A percentile compares a stretch with the other conserved stretches of the same genome.
These are phyloP conservation scores for Echinometra lucunter DNA, from an alignment of 53 echinoderm and acorn worm genomes.

Conservation along the genomic window DNA sequence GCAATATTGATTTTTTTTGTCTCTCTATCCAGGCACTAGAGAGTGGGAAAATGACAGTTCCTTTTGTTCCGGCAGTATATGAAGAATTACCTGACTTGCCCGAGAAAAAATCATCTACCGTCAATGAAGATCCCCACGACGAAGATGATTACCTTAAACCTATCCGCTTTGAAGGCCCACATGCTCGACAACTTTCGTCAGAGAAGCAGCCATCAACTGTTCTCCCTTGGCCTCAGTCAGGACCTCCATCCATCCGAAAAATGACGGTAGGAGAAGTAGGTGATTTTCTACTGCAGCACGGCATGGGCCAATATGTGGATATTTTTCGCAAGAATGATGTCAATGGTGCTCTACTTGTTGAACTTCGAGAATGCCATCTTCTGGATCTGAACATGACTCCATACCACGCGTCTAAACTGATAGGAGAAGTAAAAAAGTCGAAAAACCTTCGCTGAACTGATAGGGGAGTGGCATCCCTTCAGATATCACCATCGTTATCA, in stretches of 20 bases:
- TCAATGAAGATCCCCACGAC: background rate
- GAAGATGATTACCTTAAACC: background rate
- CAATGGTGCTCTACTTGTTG: constrained; percentile 20
- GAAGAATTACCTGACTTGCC: constrained; percentile 19
- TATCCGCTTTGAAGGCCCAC: background rate
- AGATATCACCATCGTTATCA: no score
- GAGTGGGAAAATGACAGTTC: background rate
- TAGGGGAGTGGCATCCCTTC: background rate
- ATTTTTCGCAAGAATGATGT: background rate
- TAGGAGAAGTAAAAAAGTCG: background rate
- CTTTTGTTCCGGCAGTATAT: background rate
- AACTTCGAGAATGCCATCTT: background rate
- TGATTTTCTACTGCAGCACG: background rate
- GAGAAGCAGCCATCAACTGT: background rate
- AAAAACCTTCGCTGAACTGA: background rate
- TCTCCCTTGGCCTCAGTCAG: background rate
- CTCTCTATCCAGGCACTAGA: background rate
- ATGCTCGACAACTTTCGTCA: background rate
- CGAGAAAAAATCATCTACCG: background rate
- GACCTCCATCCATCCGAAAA: background rate
- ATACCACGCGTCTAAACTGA: constrained; percentile 78
- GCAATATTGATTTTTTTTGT: background rate
- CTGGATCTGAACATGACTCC: constrained; percentile 27
- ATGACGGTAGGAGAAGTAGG: background rate
- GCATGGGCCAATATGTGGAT: background rate